Evolutionary conservation across 2,797 vertebrate species (phyloP).

Genomic region (Eutrigla gurnardus): DNA sequence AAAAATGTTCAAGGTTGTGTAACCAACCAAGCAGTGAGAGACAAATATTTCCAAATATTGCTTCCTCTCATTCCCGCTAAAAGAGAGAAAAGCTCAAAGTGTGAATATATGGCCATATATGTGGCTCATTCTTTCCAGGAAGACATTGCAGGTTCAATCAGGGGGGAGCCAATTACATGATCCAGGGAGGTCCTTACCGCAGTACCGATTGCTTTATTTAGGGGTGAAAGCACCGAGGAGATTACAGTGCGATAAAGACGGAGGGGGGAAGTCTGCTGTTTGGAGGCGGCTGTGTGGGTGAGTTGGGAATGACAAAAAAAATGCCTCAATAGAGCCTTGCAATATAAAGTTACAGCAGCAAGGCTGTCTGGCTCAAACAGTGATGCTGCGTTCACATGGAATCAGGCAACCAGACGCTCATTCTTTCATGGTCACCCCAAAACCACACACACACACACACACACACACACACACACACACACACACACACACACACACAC

Average conservation of each 20-base stretch:
- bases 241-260: constrained; percentile 54
- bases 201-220: constrained; percentile 60
- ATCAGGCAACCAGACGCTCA: not conserved
- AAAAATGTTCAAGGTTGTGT: not conserved
- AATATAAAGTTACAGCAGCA: not conserved
- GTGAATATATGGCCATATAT: constrained; percentile 13
- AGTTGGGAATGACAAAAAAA: constrained; percentile 25
- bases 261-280: constrained; percentile 23
- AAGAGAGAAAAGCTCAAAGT: constrained; percentile 3
- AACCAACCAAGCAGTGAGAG: not conserved
- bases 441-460: no score
- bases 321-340: not conserved
- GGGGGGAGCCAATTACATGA: constrained; percentile 52
- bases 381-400: not conserved
- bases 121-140: constrained; percentile 22
- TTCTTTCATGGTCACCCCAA: no score
- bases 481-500: no score
- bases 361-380: not conserved
- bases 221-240: constrained; percentile 43
- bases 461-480: no score
- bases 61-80: constrained; percentile 3
- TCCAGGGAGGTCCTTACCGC: constrained; percentile 40
- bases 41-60: not conserved
- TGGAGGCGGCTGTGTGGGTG: constrained; percentile 35
- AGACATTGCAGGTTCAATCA: constrained; percentile 41